Evolutionary conservation across 2,797 vertebrate genomes (phyloP).

Genomic region (Gila robusta): DNA sequence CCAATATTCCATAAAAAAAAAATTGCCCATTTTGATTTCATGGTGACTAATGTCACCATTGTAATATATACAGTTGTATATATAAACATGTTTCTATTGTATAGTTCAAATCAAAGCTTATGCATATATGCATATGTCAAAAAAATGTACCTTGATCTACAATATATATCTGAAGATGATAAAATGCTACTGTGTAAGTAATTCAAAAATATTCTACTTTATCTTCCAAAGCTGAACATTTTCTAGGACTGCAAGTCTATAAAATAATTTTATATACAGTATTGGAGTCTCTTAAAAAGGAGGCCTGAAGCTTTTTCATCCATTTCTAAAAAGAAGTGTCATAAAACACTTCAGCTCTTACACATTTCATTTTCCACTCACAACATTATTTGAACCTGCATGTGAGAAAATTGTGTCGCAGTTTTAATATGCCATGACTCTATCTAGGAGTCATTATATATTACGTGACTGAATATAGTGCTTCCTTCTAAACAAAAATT

Average conservation of each 20-base stretch:
- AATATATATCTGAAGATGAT: not conserved
- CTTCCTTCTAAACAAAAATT: not conserved
- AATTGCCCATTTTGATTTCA: not conserved
- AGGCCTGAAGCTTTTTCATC: slow-evolving; percentile 12
- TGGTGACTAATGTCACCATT: not conserved
- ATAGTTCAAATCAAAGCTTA: not conserved
- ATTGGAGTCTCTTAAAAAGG: slow-evolving; percentile 3
- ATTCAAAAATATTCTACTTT: not conserved
- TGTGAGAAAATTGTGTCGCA: not conserved
- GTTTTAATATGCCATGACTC: slow-evolving; percentile 16
- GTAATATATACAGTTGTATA: not conserved
- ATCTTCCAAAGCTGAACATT: slow-evolving; percentile 5
- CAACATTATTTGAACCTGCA: slow-evolving; percentile 14
- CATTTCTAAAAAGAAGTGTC: not conserved
- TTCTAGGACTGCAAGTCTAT: not conserved
- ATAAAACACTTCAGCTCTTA: slow-evolving; percentile 9
- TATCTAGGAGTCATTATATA: not conserved
- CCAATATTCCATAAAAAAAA: not conserved
- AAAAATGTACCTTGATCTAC: not conserved
- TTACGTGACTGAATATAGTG: not conserved
- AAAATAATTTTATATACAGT: slow-evolving; percentile 1
- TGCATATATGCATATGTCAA: not conserved
- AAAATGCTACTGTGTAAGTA: not conserved
- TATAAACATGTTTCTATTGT: not conserved
- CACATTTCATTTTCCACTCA: not conserved